Base-by-base conservation (phyloP, 2,888 invertebrate species). In the Lasioglossum zephyrum region DNA sequence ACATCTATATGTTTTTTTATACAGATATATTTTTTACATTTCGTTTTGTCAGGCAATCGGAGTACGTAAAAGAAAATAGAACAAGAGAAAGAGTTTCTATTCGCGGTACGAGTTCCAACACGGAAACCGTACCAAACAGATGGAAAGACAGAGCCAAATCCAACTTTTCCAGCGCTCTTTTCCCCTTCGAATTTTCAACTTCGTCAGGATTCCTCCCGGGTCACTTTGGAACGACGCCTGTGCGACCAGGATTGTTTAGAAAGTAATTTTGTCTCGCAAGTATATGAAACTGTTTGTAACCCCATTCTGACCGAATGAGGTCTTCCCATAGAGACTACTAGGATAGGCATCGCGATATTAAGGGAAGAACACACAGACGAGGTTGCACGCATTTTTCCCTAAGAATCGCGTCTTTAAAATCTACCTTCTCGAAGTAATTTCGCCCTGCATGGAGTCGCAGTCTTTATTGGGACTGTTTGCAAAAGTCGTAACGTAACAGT, bases 231-330 rank as follows among this genome's bases (percentile, higher is more conserved):
- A 81, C 82, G 26, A 49, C 6, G 26, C 8, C 11, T 31, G 49
- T 36, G 16, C 44, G 63, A n/a, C 16, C n/a, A 11, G n/a, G 39
- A 76, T 82, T 75, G 76, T 82, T 83, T 69, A 57, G 76, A 84
- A 84, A 84, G 84, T 83, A 82, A 84, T 84, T 83, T 77, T 63
- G 77, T 77, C 66, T 73, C 44, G 44, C 82, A 66, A 53, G 82
- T 77, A 73, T 73, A 84, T 84, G 63, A 82, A 84, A 78, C 72
- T 44, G 8, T 53, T 26, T 82, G 75, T 78, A 81, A 77, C 79
- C 72, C 77, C 77, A 75, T 76, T 79, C 75, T 75, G 16, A 81
- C 81, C 49, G 72, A 87, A 85, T 31, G 66, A 77, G 77, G 31
- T 84, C 84, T 60, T 73, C 41, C 82, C 66, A 57, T 31, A 49